Evolutionary conservation across 2,113 vertebrate genomes (phyloP).

Genomic region (Thalassoma bifasciatum): DNA sequence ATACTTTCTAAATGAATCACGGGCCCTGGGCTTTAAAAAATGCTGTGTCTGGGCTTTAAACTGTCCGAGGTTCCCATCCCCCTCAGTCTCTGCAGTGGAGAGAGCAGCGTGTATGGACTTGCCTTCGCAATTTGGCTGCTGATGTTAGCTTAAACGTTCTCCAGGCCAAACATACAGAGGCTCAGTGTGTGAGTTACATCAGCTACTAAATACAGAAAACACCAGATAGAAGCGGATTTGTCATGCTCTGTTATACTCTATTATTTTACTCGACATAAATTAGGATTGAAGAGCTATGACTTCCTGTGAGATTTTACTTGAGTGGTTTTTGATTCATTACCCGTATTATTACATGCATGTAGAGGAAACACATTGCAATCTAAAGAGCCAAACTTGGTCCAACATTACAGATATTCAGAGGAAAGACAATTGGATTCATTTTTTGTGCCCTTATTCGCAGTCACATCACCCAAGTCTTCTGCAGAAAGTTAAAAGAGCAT

Average conservation of each 20-base stretch:
- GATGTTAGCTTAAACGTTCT: conserved; percentile 32
- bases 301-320: neutral
- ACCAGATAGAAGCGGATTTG: conserved; percentile 1
- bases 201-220: neutral
- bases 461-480: too few relatives aligned
- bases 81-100: conserved; percentile 51
- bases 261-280: neutral
- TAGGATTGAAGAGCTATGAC: neutral
- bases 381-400: neutral
- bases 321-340: neutral
- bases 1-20: conserved; percentile 69
- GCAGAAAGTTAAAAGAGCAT: too few relatives aligned
- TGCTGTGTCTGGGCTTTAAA: conserved; percentile 51
- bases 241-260: neutral
- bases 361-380: neutral
- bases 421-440: too few relatives aligned
- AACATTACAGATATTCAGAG: too few relatives aligned
- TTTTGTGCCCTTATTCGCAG: too few relatives aligned
- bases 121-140: conserved; percentile 49
- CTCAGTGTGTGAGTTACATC: conserved; percentile 8
- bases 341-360: too few relatives aligned
- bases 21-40: conserved; percentile 31
- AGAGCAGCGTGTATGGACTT: conserved; percentile 65
- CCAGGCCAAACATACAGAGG: conserved; percentile 28
- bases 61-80: conserved; percentile 27